Evolutionary conservation across 2,797 vertebrate genomes (phyloP).

Genomic region (Tragopan temminckii): DNA sequence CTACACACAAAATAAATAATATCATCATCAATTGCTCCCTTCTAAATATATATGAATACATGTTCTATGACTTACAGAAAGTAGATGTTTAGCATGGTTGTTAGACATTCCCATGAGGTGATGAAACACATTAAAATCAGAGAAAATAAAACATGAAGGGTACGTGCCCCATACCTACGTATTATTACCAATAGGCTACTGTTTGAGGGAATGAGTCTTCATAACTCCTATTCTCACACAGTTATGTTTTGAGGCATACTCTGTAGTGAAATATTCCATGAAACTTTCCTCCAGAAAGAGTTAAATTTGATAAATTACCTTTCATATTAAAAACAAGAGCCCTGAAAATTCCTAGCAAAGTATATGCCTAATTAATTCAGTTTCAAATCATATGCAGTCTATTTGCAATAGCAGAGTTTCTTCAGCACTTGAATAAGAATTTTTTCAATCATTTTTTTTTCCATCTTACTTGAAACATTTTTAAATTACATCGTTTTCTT

Average conservation of each 20-base stretch:
- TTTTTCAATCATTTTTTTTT: not conserved
- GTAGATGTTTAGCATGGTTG: not conserved
- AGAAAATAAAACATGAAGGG: not conserved
- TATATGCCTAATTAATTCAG: not conserved
- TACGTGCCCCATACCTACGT: not conserved
- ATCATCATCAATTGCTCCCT: not conserved
- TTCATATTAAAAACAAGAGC: not conserved
- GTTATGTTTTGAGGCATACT: not conserved
- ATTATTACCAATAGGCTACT: not conserved
- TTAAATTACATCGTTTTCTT: not conserved
- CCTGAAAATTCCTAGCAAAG: not conserved
- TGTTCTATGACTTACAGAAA: not conserved
- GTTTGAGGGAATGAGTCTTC: not conserved
- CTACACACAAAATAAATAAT: not conserved
- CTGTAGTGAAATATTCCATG: not conserved
- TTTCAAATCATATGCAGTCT: not conserved
- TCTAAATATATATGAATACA: not conserved
- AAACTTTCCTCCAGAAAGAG: not conserved
- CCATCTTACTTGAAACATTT: not conserved
- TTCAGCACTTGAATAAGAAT: not conserved
- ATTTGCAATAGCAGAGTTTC: not conserved
- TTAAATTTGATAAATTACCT: not conserved
- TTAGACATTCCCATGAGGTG: not conserved
- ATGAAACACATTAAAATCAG: not conserved
- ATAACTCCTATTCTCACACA: not conserved